Conservation (phyloP, 2,888 invertebrate genomes). For the Tortrix viridana region DNA sequence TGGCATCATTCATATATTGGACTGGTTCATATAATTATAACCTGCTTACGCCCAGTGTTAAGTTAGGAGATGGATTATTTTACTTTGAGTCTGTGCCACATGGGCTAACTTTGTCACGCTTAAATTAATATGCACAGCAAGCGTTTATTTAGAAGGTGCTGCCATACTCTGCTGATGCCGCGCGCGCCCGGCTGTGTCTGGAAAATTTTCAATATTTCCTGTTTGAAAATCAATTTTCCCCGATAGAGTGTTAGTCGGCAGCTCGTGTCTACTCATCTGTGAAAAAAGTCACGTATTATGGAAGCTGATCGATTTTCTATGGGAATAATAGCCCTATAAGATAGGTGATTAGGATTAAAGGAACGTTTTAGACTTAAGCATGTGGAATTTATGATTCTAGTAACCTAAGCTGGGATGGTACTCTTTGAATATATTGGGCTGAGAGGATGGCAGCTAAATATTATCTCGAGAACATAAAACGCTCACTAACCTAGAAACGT, state of each 20-base stretch:
- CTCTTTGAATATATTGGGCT: constrained; percentile 25
- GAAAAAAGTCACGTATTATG: constrained; percentile 77
- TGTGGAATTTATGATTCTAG: constrained; percentile 22
- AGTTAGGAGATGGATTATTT: no score
- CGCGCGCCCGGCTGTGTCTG: constrained; percentile 50
- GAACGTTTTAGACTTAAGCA: constrained; percentile 23
- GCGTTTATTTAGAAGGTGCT: constrained; percentile 41
- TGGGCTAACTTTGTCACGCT: background rate
- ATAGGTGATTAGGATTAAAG: constrained; percentile 53
- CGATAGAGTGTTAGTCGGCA: constrained; percentile 64
- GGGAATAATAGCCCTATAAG: constrained; percentile 59
- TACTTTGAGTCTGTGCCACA: background rate
- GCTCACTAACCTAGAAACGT: background rate
- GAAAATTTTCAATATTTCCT: constrained; percentile 75
- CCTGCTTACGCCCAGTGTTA: no score
- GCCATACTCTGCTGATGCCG: constrained; percentile 55
- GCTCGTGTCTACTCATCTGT: constrained; percentile 56
- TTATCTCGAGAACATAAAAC: background rate
- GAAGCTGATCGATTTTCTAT: constrained; percentile 56
- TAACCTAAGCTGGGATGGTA: constrained; percentile 19
- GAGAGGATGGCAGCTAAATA: background rate
- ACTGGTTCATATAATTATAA: no score
- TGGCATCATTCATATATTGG: no score
- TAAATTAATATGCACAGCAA: constrained; percentile 9
- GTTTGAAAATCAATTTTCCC: constrained; percentile 72